A percentile compares a stretch with the other conserved stretches of the same genome.
phyloP scores from a whole-genome alignment of 1,140 invertebrate species.

The Caenorhabditis brenneri region DNA sequence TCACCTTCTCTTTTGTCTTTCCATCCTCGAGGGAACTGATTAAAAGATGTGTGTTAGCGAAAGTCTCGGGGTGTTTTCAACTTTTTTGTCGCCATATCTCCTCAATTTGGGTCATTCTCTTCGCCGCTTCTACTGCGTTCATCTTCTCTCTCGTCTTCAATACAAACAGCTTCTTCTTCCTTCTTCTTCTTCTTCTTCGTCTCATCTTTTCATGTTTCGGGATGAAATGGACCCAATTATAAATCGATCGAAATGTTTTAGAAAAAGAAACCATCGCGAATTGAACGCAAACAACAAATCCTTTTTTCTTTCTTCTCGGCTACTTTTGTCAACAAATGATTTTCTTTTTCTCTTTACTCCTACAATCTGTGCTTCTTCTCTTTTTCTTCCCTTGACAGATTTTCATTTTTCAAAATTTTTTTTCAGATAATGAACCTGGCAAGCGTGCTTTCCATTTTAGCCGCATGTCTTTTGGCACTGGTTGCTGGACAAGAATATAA shows the following conservation, averaged over 20 bases:
- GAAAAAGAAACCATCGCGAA: neutral
- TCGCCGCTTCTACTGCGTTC: neutral
- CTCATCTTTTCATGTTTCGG: neutral
- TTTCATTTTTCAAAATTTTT: neutral
- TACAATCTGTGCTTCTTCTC: neutral
- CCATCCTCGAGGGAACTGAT: neutral
- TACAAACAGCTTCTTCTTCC: slow-evolving; percentile 13
- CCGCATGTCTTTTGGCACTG: slow-evolving; percentile 8
- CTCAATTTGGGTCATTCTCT: slow-evolving; percentile 28
- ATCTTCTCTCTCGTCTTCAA: neutral
- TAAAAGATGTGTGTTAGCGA: slow-evolving; percentile 7
- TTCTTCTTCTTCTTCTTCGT: slow-evolving; percentile 20
- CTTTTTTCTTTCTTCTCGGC: neutral
- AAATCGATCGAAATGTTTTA: slow-evolving; percentile 27
- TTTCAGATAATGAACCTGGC: slow-evolving; percentile 36
- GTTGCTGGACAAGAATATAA: neutral
- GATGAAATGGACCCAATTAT: slow-evolving; percentile 34
- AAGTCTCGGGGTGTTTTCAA: neutral
- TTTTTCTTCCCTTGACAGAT: neutral
- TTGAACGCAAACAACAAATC: neutral
- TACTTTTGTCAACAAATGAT: slow-evolving; percentile 36
- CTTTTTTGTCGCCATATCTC: slow-evolving; percentile 36
- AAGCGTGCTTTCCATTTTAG: neutral
- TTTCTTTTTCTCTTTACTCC: neutral
- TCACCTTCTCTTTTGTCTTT: too few relatives aligned